Evolutionary conservation across 2,113 vertebrate genomes (phyloP).

Genomic region (Oxyruncus cristatus): DNA sequence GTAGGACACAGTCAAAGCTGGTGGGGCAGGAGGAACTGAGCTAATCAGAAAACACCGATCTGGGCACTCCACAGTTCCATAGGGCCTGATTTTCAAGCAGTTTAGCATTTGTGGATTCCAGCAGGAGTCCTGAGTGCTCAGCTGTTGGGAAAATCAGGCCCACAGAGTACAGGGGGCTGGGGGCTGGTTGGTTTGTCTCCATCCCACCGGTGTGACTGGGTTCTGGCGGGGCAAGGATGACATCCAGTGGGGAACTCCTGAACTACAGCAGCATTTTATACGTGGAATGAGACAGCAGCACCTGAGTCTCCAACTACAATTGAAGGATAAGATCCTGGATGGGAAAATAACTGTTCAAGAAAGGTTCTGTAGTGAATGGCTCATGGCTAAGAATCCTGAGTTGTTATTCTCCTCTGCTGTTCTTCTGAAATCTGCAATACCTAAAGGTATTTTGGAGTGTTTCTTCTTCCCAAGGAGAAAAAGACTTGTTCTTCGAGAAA

Average conservation of each 20-base stretch:
- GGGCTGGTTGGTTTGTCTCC: neutral
- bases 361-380: neutral
- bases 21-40: neutral
- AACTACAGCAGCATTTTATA: neutral
- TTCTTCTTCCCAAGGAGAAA: neutral
- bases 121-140: neutral
- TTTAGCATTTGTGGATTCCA: neutral
- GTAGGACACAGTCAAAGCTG: neutral
- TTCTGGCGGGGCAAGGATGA: neutral
- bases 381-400: neutral
- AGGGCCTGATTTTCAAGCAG: neutral
- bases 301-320: fast-evolving
- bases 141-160: neutral
- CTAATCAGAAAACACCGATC: neutral
- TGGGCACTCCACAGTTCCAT: neutral
- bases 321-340: fast-evolving
- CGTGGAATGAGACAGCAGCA: fast-evolving
- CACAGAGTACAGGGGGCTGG: fast-evolving
- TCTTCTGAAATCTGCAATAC: neutral
- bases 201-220: neutral
- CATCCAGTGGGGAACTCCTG: constrained; percentile 19
- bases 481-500: neutral
- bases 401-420: neutral
- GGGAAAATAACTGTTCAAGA: neutral
- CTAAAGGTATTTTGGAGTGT: neutral